A percentile compares a stretch with the other conserved stretches of the same genome.
Conservation (phyloP, 2,797 vertebrate species). For the Artibeus lituratus region DNA sequence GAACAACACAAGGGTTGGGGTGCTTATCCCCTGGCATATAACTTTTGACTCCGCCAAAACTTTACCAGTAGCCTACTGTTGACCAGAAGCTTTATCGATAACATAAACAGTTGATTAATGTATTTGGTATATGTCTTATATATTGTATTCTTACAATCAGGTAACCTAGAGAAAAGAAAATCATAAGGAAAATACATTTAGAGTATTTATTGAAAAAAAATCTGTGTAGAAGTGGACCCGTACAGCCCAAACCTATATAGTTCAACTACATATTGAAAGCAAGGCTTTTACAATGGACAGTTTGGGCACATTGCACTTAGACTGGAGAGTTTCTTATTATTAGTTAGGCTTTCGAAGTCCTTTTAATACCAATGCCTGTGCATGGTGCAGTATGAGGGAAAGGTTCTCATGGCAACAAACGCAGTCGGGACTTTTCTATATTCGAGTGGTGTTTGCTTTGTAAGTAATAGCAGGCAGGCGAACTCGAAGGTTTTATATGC, state of each 20-base stretch:
- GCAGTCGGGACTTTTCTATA: not conserved
- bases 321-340: not conserved
- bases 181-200: not conserved
- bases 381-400: not conserved
- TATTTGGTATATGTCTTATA: not conserved
- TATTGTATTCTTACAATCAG: not conserved
- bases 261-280: not conserved
- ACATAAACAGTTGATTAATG: not conserved
- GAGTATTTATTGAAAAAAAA: not conserved
- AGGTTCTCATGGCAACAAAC: not conserved
- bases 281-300: not conserved
- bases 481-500: not conserved
- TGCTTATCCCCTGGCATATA: not conserved
- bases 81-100: not conserved
- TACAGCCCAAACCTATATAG: not conserved
- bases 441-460: slow-evolving; percentile 1
- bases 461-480: not conserved
- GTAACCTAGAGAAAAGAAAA: not conserved
- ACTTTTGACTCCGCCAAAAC: not conserved
- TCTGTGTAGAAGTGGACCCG: not conserved
- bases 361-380: not conserved
- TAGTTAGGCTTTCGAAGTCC: not conserved
- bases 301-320: not conserved
- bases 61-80: not conserved
- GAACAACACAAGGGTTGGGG: not conserved